Evolutionary conservation across 2,888 invertebrate species (phyloP).

Genomic region (Diloba caeruleocephala): DNA sequence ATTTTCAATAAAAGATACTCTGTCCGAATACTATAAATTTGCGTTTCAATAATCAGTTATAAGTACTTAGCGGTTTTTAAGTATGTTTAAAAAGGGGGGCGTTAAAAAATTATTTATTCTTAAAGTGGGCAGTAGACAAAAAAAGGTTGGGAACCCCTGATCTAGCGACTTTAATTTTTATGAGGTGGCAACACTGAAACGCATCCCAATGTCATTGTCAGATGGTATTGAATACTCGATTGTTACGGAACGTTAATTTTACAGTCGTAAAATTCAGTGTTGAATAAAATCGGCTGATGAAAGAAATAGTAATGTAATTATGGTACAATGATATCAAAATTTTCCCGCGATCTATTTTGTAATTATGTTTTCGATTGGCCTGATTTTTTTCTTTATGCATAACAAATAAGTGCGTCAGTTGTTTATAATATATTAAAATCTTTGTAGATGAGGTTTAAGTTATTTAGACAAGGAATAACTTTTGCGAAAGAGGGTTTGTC

Average conservation of each 20-base stretch:
- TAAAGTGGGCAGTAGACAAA: no score
- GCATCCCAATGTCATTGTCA: slow-evolving; percentile 44
- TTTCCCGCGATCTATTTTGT: slow-evolving; percentile 77
- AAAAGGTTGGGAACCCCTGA: no score
- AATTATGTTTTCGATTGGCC: slow-evolving; percentile 73
- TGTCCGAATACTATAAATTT: no score
- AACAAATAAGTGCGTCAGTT: slow-evolving; percentile 66
- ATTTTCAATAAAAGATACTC: no score
- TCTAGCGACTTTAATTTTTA: no score
- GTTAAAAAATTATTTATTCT: no score
- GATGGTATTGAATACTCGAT: slow-evolving; percentile 43
- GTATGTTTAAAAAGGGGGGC: no score
- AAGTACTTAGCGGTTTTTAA: no score
- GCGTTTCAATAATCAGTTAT: no score
- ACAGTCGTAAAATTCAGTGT: slow-evolving; percentile 41
- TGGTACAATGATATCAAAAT: slow-evolving; percentile 73
- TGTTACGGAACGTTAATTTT: slow-evolving; percentile 45
- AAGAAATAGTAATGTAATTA: slow-evolving; percentile 56
- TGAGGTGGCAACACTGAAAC: no score
- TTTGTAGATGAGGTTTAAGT: slow-evolving; percentile 84
- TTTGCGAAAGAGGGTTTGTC: slow-evolving; percentile 64
- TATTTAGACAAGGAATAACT: slow-evolving; percentile 75
- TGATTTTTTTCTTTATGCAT: slow-evolving; percentile 54
- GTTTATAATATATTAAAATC: slow-evolving; percentile 70
- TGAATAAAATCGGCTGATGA: slow-evolving; percentile 45